Evolutionary conservation across 1,140 invertebrate genomes (phyloP), one percentile per base, ranked within the genome.

Genomic region (Stegodyphus dumicola): DNA sequence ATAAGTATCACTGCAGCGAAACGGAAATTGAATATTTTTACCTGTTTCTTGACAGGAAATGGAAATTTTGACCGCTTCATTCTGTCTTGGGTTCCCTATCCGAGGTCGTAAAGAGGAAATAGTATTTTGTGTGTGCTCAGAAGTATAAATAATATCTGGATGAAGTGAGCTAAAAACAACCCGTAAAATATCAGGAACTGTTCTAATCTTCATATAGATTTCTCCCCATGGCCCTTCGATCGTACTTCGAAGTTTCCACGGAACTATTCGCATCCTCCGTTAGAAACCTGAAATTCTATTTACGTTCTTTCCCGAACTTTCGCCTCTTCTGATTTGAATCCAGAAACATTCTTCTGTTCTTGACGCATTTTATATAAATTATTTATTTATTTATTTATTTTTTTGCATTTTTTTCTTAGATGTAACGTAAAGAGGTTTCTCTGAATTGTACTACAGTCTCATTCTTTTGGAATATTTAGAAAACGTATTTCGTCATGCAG

Each of bases 1-100:
- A 67, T 53, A 65, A 77, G 65, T 66, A 67, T 66, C 60, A 13
- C 5, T 66, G 64, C 64, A 77, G 53, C 51, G 76, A 51, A 77
- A 67, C 76, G 76, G 76, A 77, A 77, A 77, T 77, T 77, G 76
- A 77, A 77, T 77, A 77, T 77, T 67, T 77, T 67, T 77, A 52
- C 65, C 64, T 52, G 60, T 77, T 67, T 77, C 64, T 77, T 53
- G 52, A 52, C 76, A 77, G 76, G 76, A 77, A 77, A 77, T 77
- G 64, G 76, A 77, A 66, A 66, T 18, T 77, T 52, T 33, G 33
- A 60, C 15, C 17, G 65, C 48, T 67, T 67, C 64, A 77, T 77
- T 67, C 56, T 33, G 18, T 48, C 74, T 56, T 60, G 17, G 56
- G 51, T 51, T 77, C 52, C 51, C 48, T 66, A 51, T 67, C 33